Percentiles rank a stretch among this genome's conserved stretches.
Conservation (phyloP, 2,113 vertebrate species). For the Tragelaphus buxtoni region DNA sequence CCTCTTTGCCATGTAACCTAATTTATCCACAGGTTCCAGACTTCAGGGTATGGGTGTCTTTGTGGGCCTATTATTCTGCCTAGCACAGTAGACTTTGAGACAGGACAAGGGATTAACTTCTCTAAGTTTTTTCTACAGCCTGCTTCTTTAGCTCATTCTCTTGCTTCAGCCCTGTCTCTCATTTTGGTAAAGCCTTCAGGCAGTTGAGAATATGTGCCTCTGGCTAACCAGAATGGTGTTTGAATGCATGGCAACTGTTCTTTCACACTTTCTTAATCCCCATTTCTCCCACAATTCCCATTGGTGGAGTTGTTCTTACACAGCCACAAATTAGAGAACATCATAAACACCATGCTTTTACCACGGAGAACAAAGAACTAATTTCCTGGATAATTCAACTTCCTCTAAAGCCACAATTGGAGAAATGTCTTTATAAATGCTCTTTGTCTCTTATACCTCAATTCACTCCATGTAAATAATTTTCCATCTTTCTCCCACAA, state of each 20-base stretch:
- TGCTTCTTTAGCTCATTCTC: neutral
- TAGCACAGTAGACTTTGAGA: neutral
- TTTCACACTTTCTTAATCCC: neutral
- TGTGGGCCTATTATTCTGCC: neutral
- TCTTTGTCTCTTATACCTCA: neutral
- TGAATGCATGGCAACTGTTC: neutral
- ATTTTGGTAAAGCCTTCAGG: neutral
- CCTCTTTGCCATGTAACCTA: neutral
- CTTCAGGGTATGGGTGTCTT: neutral
- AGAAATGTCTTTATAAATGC: neutral
- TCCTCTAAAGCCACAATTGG: neutral
- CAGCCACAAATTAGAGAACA: neutral
- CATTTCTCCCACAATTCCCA: neutral
- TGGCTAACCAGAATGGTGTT: neutral
- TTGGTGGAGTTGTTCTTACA: neutral
- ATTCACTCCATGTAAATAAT: neutral
- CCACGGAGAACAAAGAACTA: neutral
- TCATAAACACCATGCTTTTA: neutral
- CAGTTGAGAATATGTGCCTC: neutral
- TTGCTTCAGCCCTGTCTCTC: neutral
- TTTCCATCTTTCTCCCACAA: neutral
- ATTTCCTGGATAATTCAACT: neutral
- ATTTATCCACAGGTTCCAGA: neutral
- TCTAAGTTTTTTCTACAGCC: neutral
- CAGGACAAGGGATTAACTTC: neutral